Percentiles rank a stretch among this genome's conserved stretches.
Conservation (phyloP, 2,113 vertebrate species). For the Passer domesticus region DNA sequence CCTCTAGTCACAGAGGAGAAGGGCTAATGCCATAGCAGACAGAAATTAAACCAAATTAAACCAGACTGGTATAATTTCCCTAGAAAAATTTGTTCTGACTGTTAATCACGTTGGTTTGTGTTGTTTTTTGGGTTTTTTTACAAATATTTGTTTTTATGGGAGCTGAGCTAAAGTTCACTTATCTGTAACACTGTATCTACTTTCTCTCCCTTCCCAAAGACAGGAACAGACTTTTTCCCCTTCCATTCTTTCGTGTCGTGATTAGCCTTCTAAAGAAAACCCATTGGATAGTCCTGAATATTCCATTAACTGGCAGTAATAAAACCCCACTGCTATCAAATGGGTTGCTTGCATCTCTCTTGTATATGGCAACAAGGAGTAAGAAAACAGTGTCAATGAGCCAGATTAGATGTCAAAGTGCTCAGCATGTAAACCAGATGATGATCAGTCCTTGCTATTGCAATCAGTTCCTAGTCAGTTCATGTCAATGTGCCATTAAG, state of each 20-base stretch:
- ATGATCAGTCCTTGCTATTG: not conserved
- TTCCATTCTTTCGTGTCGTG: not conserved
- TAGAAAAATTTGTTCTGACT: not conserved
- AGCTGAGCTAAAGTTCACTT: not conserved
- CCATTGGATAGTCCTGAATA: not conserved
- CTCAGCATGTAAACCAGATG: not conserved
- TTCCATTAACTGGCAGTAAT: not conserved
- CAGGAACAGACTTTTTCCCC: not conserved
- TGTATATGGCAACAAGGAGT: not conserved
- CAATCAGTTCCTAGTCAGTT: not conserved
- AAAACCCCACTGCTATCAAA: not conserved
- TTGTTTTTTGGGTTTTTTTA: not conserved
- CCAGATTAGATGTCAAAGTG: not conserved
- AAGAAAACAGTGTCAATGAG: not conserved
- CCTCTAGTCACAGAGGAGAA: not conserved
- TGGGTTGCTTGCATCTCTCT: not conserved
- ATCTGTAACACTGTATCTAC: not conserved
- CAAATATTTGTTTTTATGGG: not conserved
- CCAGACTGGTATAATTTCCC: not conserved
- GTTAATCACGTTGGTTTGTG: not conserved
- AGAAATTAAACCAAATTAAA: not conserved
- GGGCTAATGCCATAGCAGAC: not conserved
- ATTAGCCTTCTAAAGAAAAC: not conserved
- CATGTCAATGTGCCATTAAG: no score
- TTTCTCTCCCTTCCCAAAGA: not conserved